These are phyloP conservation scores for Ardeotis arabs DNA, from an alignment of 2,113 vertebrate species.

Conservation along the genomic window DNA sequence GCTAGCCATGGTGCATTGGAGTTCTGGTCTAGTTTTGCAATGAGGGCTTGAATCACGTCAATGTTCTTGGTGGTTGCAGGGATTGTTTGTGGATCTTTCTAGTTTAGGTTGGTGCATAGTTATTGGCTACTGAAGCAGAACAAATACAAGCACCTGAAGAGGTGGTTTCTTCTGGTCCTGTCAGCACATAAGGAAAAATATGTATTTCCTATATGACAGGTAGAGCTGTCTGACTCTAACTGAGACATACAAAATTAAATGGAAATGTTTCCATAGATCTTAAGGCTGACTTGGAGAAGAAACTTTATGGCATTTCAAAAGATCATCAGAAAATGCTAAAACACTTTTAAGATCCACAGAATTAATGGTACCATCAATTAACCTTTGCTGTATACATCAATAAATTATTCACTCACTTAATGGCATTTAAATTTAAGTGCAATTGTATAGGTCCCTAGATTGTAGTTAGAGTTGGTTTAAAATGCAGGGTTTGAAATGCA, in stretches of 20 bases:
- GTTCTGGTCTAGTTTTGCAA: background rate
- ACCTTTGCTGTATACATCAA: background rate
- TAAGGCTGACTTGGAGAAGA: background rate
- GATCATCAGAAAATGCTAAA: background rate
- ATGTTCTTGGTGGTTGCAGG: background rate
- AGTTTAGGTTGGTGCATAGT: background rate
- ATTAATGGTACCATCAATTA: background rate
- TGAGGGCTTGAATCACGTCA: background rate
- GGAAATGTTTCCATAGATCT: background rate
- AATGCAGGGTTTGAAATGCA: background rate
- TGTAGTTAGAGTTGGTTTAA: background rate
- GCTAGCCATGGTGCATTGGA: background rate
- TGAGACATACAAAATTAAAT: background rate
- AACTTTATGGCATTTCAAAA: background rate
- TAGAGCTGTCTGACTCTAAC: background rate
- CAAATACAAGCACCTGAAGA: background rate
- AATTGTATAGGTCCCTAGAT: background rate
- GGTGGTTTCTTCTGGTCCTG: background rate
- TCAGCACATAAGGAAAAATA: background rate
- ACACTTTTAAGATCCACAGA: background rate
- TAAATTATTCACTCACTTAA: constrained; percentile 34
- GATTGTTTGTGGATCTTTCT: background rate
- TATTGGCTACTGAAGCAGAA: background rate
- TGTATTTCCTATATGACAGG: background rate
- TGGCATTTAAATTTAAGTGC: constrained; percentile 12